phyloP scores from a whole-genome alignment of 2,113 vertebrate species.

The Trachemys scripta region DNA sequence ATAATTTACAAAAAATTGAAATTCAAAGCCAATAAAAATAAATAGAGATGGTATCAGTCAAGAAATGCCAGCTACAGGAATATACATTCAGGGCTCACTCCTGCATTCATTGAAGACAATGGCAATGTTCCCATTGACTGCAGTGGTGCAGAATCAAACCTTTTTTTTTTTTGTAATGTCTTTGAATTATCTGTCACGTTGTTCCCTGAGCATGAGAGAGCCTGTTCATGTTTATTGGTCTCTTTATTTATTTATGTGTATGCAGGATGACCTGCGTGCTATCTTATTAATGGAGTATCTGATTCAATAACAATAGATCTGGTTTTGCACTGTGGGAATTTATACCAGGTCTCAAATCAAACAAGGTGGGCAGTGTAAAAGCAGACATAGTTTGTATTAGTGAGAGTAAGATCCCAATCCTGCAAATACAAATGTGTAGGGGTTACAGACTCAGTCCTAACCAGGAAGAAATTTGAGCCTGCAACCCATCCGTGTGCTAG shows the following conservation, averaged over 20 bases:
- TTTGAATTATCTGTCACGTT: not conserved
- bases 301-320: not conserved
- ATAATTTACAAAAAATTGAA: not conserved
- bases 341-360: not conserved
- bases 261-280: not conserved
- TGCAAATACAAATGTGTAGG: not conserved
- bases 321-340: not conserved
- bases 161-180: not conserved
- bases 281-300: not conserved
- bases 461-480: not conserved
- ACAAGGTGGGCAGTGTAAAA: not conserved
- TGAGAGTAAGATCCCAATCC: not conserved
- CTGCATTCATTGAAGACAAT: not conserved
- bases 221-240: not conserved
- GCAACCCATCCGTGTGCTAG: not conserved
- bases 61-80: not conserved
- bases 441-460: not conserved
- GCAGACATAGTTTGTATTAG: not conserved
- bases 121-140: not conserved
- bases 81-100: not conserved
- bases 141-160: not conserved
- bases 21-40: not conserved
- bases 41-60: not conserved
- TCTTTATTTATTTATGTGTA: not conserved
- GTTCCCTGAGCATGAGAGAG: not conserved